Conservation (phyloP, 2,888 invertebrate genomes). For the Microctonus hyperodae region DNA sequence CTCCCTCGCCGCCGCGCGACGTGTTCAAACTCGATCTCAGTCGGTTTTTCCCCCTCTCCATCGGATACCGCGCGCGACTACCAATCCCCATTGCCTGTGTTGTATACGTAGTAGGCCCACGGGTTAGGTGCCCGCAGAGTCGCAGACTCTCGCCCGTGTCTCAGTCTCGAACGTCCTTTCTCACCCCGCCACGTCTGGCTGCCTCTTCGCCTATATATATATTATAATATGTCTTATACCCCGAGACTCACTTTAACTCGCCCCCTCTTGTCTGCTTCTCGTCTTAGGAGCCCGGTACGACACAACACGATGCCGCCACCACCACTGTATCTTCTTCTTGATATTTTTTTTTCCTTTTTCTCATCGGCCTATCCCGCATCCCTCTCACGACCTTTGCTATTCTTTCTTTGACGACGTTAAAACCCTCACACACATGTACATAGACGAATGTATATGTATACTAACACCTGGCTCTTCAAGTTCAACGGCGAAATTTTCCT, state of each 20-base stretch:
- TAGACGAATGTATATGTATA: too few species aligned
- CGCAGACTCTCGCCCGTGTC: constrained; percentile 22
- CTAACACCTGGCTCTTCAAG: constrained; percentile 20
- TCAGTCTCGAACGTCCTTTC: constrained; percentile 14
- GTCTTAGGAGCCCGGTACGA: constrained; percentile 11
- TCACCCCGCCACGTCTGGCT: constrained; percentile 27
- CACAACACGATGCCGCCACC: too few species aligned
- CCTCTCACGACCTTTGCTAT: constrained; percentile 27
- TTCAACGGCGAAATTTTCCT: constrained; percentile 18
- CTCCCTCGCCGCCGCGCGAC: constrained; percentile 12
- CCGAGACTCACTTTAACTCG: constrained; percentile 4
- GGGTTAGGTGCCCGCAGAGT: too few species aligned
- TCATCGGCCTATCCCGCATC: constrained; percentile 20
- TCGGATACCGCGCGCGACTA: constrained; percentile 2
- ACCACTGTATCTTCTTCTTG: neutral
- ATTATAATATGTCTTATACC: constrained; percentile 22
- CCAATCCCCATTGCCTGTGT: neutral
- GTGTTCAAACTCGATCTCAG: constrained; percentile 6
- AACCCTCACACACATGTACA: neutral
- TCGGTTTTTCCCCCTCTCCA: constrained; percentile 3
- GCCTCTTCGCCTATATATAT: constrained; percentile 27
- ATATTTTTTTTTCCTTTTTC: neutral
- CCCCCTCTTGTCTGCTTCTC: neutral
- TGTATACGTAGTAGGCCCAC: neutral
- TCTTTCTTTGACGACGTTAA: constrained; percentile 15